phyloP scores from a whole-genome alignment of 2,113 vertebrate species.

The Microtus montanus region DNA sequence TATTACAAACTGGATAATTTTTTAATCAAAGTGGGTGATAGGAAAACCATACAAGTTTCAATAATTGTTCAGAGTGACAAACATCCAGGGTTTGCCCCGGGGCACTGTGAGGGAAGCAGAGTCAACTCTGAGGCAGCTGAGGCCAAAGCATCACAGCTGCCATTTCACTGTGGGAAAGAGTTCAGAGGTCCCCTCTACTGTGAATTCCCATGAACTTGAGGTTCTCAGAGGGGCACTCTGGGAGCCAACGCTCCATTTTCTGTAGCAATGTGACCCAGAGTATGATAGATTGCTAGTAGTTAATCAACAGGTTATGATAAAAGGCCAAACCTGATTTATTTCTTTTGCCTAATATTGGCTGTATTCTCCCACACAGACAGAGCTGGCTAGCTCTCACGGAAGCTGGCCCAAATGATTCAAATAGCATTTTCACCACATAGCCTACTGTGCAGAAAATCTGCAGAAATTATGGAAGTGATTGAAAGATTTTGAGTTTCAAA shows the following conservation, averaged over 20 bases:
- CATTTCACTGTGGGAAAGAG: conserved; percentile 96
- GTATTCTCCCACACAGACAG: conserved; percentile 27
- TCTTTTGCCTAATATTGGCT: conserved; percentile 47
- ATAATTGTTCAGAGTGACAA: conserved; percentile 79
- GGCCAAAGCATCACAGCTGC: conserved; percentile 96
- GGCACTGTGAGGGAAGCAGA: conserved; percentile 87
- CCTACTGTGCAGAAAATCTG: neutral
- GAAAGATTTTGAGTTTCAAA: conserved; percentile 43
- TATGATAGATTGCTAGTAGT: conserved; percentile 84
- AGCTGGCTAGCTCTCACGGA: conserved; percentile 19
- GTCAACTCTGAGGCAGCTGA: conserved; percentile 82
- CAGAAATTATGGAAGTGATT: conserved; percentile 1
- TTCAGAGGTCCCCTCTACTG: conserved; percentile 93
- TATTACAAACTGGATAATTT: conserved; percentile 36
- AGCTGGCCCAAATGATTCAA: neutral
- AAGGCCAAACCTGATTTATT: conserved; percentile 68
- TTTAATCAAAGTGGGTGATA: conserved; percentile 69
- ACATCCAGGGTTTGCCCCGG: conserved; percentile 88
- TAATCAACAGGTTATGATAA: conserved; percentile 87
- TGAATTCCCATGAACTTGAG: conserved; percentile 97
- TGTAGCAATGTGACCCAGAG: conserved; percentile 83
- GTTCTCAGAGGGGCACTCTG: conserved; percentile 87
- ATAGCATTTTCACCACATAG: conserved; percentile 14
- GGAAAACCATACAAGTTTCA: conserved; percentile 74
- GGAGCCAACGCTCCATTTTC: conserved; percentile 88